Evolutionary conservation across 1,140 invertebrate genomes (phyloP).

Genomic region (Drosophila hydei): DNA sequence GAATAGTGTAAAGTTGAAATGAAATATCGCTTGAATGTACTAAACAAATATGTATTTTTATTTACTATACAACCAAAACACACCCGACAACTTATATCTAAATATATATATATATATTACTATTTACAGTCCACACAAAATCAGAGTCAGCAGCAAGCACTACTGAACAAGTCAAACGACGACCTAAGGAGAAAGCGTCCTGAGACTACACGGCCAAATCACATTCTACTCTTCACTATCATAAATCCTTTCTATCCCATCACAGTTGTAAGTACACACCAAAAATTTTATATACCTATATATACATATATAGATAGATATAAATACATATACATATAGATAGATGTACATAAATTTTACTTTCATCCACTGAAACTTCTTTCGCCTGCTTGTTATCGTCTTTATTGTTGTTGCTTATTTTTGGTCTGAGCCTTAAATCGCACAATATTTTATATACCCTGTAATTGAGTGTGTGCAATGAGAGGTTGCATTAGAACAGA

Average conservation of each 20-base stretch:
- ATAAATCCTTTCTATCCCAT: slow-evolving; percentile 99
- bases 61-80: slow-evolving; percentile 4
- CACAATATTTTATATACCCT: slow-evolving; percentile 24
- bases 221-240: slow-evolving; percentile 97
- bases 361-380: slow-evolving; percentile 10
- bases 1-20: too few species aligned
- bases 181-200: slow-evolving; percentile 88
- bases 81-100: slow-evolving; percentile 3
- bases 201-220: slow-evolving; percentile 90
- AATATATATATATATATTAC: slow-evolving; percentile 60
- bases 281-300: slow-evolving; percentile 32
- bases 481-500: neutral
- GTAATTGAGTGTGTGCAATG: neutral
- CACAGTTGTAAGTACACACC: slow-evolving; percentile 95
- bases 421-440: slow-evolving; percentile 17
- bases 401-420: slow-evolving; percentile 15
- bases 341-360: slow-evolving; percentile 3
- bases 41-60: slow-evolving; percentile 9
- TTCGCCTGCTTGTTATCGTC: slow-evolving; percentile 14
- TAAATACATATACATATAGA: neutral
- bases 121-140: slow-evolving; percentile 82
- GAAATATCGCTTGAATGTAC: neutral
- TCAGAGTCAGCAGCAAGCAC: slow-evolving; percentile 81
- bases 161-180: slow-evolving; percentile 84
- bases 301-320: slow-evolving; percentile 1